These are phyloP conservation scores for Brachionus sp. DNA, from an alignment of 1,140 invertebrate genomes.

Conservation along the genomic window DNA sequence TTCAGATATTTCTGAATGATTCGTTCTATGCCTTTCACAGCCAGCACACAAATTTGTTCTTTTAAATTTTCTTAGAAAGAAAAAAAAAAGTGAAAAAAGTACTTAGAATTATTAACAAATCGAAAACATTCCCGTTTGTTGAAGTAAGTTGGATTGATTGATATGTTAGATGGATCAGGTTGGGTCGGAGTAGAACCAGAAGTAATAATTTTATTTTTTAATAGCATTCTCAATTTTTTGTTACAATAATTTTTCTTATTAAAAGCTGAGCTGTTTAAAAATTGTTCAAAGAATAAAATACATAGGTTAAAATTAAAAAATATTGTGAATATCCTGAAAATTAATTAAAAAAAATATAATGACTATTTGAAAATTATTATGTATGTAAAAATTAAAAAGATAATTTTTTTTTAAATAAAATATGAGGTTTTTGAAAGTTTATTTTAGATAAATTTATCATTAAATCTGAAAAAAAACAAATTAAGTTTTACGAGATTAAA, in stretches of 20 bases:
- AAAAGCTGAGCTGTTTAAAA: neutral
- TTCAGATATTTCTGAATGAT: neutral
- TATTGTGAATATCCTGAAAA: neutral
- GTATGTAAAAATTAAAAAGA: neutral
- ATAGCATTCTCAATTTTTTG: neutral
- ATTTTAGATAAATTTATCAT: neutral
- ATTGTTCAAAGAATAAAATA: neutral
- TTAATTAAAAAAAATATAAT: neutral
- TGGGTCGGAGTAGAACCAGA: neutral
- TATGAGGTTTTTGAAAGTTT: neutral
- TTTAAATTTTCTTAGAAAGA: neutral
- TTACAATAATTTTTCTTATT: neutral
- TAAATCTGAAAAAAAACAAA: neutral
- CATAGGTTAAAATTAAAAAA: neutral
- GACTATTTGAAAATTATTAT: neutral
- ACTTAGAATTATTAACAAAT: slow-evolving; percentile 23
- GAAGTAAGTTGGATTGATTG: slow-evolving; percentile 4
- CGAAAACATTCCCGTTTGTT: slow-evolving; percentile 5
- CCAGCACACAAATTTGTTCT: slow-evolving; percentile 2
- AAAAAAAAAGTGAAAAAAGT: neutral
- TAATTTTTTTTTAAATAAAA: neutral
- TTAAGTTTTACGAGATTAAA: neutral
- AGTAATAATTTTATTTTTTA: neutral
- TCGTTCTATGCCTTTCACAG: neutral
- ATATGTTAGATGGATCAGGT: neutral